These are phyloP conservation scores for Clavelina lepadiformis DNA, from an alignment of 23 tunicate genomes.

Conservation along the genomic window DNA sequence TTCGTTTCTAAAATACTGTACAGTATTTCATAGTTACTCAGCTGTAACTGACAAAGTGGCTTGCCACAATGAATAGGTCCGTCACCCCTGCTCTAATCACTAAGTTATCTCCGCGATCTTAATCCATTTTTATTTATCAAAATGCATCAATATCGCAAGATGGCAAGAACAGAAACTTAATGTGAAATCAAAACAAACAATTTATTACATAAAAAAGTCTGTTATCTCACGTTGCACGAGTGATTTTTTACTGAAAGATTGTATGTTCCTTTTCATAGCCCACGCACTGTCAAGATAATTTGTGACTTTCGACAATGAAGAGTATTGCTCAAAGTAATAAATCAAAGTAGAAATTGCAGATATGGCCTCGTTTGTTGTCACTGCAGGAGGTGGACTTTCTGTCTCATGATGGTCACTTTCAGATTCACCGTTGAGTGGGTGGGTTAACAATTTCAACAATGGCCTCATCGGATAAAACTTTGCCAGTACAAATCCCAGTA, in stretches of 20 bases:
- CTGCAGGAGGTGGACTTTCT: constrained; percentile 13
- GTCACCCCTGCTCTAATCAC: too few relatives aligned
- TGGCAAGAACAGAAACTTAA: too few relatives aligned
- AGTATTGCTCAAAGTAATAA: constrained; percentile 13
- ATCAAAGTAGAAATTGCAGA: constrained; percentile 13
- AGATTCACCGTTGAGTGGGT: constrained; percentile 2
- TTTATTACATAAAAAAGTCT: too few relatives aligned
- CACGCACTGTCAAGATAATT: constrained; percentile 11
- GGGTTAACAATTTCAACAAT: constrained; percentile 10
- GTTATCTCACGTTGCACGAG: too few relatives aligned
- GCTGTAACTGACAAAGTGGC: too few relatives aligned
- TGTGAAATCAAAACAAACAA: too few relatives aligned
- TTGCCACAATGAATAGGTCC: too few relatives aligned
- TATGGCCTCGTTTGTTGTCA: constrained; percentile 12
- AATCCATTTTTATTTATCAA: too few relatives aligned
- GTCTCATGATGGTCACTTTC: constrained; percentile 13
- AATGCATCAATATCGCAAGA: too few relatives aligned
- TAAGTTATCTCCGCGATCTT: too few relatives aligned
- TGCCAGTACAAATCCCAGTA: constrained; percentile 5
- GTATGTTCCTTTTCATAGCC: constrained; percentile 12
- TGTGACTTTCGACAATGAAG: constrained; percentile 4
- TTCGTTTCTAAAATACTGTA: too few relatives aligned
- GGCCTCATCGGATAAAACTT: constrained; percentile 13
- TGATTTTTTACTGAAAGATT: constrained; percentile 12
- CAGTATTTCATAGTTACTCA: too few relatives aligned